phyloP scores from a whole-genome alignment of 2,888 invertebrate species.

The Poecilobothrus nobilitatus region DNA sequence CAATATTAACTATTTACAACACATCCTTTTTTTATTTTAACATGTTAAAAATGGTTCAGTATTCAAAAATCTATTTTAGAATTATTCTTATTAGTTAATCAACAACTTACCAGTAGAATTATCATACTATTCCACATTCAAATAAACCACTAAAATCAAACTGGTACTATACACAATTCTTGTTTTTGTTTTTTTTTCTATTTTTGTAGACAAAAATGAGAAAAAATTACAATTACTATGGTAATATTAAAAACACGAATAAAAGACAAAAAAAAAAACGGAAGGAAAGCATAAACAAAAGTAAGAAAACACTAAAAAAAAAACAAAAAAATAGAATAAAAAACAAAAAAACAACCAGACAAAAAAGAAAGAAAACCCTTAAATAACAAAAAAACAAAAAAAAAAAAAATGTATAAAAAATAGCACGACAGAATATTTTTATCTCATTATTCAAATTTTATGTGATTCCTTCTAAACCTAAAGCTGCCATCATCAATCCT shows the following conservation, averaged over 20 bases:
- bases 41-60: too few species aligned
- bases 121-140: too few species aligned
- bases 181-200: not conserved
- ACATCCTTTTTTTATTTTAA: too few species aligned
- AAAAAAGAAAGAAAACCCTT: not conserved
- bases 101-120: too few species aligned
- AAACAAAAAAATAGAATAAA: not conserved
- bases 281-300: not conserved
- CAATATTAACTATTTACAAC: too few species aligned
- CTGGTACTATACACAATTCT: too few species aligned
- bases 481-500: not conserved
- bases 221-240: not conserved
- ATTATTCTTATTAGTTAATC: too few species aligned
- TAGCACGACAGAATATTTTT: not conserved
- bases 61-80: too few species aligned
- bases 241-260: not conserved
- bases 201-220: not conserved
- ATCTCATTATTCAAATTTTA: constrained; percentile 4
- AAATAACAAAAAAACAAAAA: not conserved
- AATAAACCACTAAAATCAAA: too few species aligned
- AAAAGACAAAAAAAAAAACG: not conserved
- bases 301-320: not conserved
- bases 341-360: not conserved
- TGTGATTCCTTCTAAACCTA: not conserved
- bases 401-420: not conserved